Percentiles rank a stretch among this genome's conserved stretches.
These are phyloP conservation scores for Portevinia maculata DNA, from an alignment of 2,888 invertebrate species.

Conservation along the genomic window DNA sequence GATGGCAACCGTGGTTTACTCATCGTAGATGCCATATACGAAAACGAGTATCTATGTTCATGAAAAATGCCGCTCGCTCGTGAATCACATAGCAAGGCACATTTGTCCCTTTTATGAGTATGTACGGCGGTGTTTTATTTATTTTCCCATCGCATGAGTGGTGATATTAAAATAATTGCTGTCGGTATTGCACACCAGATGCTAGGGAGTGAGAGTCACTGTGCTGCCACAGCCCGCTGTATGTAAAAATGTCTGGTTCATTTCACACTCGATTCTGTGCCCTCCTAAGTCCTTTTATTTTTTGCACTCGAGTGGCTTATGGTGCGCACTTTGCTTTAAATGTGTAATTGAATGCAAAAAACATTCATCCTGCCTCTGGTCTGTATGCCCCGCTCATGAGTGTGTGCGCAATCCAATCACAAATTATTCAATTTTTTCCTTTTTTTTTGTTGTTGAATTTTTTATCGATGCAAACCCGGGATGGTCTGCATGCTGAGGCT, in stretches of 20 bases:
- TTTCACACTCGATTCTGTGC: slow-evolving; percentile 57
- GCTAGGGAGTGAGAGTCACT: slow-evolving; percentile 47
- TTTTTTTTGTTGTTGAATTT: slow-evolving; percentile 7
- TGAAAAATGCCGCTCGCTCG: slow-evolving; percentile 1
- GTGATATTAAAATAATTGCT: slow-evolving; percentile 69
- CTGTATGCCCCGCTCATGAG: not conserved
- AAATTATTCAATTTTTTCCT: slow-evolving; percentile 36
- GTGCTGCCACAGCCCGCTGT: slow-evolving; percentile 36
- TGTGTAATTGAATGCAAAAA: slow-evolving; percentile 46
- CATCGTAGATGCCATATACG: slow-evolving; percentile 4
- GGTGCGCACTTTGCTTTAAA: slow-evolving; percentile 12
- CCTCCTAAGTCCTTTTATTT: slow-evolving; percentile 6
- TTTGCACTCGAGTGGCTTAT: slow-evolving; percentile 16
- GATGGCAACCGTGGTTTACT: slow-evolving; percentile 45
- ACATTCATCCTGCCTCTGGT: not conserved
- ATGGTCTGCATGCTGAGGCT: not conserved
- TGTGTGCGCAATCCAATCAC: too few species aligned
- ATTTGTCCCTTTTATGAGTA: slow-evolving; percentile 54
- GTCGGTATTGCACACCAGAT: slow-evolving; percentile 65
- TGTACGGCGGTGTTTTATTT: slow-evolving; percentile 55
- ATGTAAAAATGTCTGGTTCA: slow-evolving; percentile 52
- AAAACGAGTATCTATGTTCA: slow-evolving; percentile 4
- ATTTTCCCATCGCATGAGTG: slow-evolving; percentile 63
- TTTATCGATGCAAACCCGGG: not conserved
- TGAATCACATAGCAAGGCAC: slow-evolving; percentile 36